Conservation (phyloP, 1,140 invertebrate species). For the Drosophila ananassae region DNA sequence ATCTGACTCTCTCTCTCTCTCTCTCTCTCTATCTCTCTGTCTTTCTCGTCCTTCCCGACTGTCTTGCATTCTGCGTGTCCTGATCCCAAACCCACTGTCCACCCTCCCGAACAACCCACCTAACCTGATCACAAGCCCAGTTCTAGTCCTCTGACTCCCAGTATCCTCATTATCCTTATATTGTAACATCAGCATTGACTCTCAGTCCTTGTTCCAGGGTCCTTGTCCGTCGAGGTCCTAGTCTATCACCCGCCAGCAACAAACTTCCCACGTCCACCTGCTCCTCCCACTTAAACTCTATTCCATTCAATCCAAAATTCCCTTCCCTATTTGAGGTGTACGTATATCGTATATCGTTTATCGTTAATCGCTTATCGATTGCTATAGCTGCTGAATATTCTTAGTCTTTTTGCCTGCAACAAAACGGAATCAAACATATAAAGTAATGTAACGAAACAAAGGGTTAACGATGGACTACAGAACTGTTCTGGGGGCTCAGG, state of each 20-base stretch:
- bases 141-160: conserved; percentile 5
- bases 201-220: not conserved
- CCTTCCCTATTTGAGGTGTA: conserved; percentile 13
- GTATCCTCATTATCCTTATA: not conserved
- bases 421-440: conserved; percentile 4
- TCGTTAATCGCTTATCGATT: not conserved
- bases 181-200: not conserved
- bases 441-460: not conserved
- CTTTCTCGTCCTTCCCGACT: conserved; percentile 13
- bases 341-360: conserved; percentile 15
- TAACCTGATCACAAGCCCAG: conserved; percentile 4
- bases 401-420: conserved; percentile 23
- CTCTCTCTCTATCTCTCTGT: conserved; percentile 40
- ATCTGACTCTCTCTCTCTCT: conserved; percentile 35
- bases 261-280: not conserved
- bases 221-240: not conserved
- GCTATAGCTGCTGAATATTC: conserved; percentile 6
- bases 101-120: not conserved
- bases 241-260: conserved; percentile 5
- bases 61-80: conserved; percentile 14
- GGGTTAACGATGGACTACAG: conserved; percentile 1
- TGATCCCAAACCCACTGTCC: conserved; percentile 10
- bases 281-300: conserved; percentile 1
- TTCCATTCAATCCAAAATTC: not conserved
- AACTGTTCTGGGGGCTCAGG: not conserved